Evolutionary conservation across 1,140 invertebrate genomes (phyloP), one percentile per base, ranked within the genome.

Genomic region (Pseudomyrmex concolor): DNA sequence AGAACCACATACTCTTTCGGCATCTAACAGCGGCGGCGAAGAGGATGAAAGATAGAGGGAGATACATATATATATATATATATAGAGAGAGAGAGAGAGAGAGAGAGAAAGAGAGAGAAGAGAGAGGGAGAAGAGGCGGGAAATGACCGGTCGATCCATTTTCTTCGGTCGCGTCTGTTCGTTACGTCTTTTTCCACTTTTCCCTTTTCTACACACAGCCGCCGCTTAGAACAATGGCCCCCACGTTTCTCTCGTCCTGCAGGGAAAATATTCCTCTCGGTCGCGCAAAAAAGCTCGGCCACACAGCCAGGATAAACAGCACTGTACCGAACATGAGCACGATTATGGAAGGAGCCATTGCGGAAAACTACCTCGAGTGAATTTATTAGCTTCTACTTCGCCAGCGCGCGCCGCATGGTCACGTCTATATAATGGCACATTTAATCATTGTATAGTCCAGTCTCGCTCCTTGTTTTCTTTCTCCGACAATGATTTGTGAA

Each of bases 121-220:
- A 19, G 63, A 22, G 12, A 19, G 43, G 4, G 64, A 19, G 51
- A 51, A 19, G 54, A n/a, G 43, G 54, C 34, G 62, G 19, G 54
- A 60, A 80, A 80, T 80, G 66, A 80, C 76, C 76, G 76, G 66
- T 60, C 76, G 76, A 80, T 80, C 66, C 54, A 80, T 80, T 80
- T 80, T 71, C 76, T 80, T 80, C 76, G 76, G 76, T 71, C 76
- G 76, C 66, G 76, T 80, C 76, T 80, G 76, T 80, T 80, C 66
- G 76, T 80, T 80, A 80, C 54, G 76, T 80, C 76, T 71, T 80
- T 80, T 80, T 80, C 76, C 76, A 71, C 76, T 80, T 71, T 71
- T 80, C 76, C 66, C 66, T 80, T 59, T 71, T 59, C 66, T 54
- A 70, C 51, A 70, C 51, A 13, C 9, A 64, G 50, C 22, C 48